Evolutionary conservation across 2,797 vertebrate genomes (phyloP).

Genomic region (Rhinatrema bivittatum): DNA sequence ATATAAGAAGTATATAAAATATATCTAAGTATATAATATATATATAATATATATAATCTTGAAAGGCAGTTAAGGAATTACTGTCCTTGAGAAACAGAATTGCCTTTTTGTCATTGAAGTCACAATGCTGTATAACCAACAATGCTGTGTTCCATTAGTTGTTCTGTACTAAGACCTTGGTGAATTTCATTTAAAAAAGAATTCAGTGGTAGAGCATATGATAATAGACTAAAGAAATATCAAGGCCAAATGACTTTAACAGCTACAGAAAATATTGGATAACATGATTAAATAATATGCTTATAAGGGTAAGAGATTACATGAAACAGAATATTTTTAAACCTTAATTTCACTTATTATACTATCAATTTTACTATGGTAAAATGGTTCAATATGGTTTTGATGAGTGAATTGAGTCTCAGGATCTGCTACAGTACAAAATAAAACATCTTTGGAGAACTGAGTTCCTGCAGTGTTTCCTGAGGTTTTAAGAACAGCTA

Average conservation of each 20-base stretch:
- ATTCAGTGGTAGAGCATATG: neutral
- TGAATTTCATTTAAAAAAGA: neutral
- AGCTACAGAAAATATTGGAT: neutral
- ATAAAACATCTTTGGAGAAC: no score
- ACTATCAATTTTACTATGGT: neutral
- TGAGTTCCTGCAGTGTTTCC: no score
- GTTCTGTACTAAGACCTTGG: neutral
- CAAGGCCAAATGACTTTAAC: neutral
- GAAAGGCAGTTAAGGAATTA: neutral
- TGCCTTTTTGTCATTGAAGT: slow-evolving; percentile 9
- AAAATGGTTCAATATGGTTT: no score
- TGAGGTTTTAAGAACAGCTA: no score
- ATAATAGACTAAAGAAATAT: neutral
- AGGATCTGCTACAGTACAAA: no score
- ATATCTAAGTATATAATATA: no score
- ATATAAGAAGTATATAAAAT: no score
- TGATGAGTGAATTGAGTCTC: no score
- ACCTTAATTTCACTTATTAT: neutral
- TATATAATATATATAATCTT: no score
- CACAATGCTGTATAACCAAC: neutral
- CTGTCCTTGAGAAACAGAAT: neutral
- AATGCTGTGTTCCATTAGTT: neutral
- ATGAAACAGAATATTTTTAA: neutral
- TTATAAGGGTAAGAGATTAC: neutral
- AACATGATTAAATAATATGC: slow-evolving; percentile 2